phyloP scores from a whole-genome alignment of 1,140 invertebrate genomes.

The Brachionus manjavacas region DNA sequence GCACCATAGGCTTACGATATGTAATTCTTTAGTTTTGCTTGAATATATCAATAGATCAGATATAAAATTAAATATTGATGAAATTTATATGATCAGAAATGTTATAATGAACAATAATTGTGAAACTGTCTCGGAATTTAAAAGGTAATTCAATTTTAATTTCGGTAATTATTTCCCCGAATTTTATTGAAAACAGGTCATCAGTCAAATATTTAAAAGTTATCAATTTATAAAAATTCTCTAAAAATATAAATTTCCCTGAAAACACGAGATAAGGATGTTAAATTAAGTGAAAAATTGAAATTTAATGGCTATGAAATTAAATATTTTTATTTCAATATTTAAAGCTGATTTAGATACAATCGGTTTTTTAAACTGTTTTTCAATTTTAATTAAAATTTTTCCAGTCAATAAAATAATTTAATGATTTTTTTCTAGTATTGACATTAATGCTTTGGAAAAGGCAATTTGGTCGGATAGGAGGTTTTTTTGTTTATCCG shows the following conservation, averaged over 20 bases:
- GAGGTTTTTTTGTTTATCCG: not conserved
- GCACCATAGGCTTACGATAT: not conserved
- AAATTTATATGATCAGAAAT: not conserved
- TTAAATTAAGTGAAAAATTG: no score
- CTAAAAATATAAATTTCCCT: no score
- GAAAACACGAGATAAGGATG: no score
- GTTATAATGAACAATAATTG: not conserved
- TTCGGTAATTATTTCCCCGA: no score
- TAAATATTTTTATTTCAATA: no score
- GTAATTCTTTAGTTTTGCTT: not conserved
- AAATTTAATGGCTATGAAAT: no score
- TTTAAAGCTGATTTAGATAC: no score
- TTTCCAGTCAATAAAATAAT: not conserved
- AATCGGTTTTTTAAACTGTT: no score
- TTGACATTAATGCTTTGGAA: not conserved
- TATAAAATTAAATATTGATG: not conserved
- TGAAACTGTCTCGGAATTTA: not conserved
- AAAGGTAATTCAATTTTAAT: not conserved
- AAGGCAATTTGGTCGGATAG: not conserved
- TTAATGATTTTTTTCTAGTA: not conserved
- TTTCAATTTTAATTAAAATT: no score
- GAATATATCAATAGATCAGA: not conserved
- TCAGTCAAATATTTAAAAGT: no score
- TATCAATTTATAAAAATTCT: no score
- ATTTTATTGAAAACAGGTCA: no score